phyloP scores from a whole-genome alignment of 2,113 vertebrate genomes.

The Syngnathus scovelli region DNA sequence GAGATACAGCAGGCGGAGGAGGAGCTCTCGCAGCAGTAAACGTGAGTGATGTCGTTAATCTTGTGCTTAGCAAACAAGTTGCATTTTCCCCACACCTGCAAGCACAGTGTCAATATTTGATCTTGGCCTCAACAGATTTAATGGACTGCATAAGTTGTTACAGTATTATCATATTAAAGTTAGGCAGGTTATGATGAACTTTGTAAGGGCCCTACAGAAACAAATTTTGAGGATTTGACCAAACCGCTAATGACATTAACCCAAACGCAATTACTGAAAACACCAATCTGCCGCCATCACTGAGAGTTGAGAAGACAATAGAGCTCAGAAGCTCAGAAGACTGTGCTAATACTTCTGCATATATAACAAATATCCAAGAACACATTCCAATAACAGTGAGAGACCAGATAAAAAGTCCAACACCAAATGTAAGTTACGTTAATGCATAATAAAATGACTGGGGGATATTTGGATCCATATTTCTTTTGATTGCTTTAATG shows the following conservation, averaged over 20 bases:
- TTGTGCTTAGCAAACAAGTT: slow-evolving; percentile 39
- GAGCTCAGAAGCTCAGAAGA: not conserved
- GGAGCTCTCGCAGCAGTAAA: slow-evolving; percentile 75
- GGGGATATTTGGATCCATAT: not conserved
- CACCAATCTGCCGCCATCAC: slow-evolving; percentile 35
- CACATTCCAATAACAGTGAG: slow-evolving; percentile 9
- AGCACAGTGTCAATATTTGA: not conserved
- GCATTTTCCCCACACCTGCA: slow-evolving; percentile 38
- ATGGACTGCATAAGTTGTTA: not conserved
- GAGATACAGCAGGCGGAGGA: slow-evolving; percentile 76
- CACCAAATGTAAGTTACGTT: slow-evolving; percentile 51
- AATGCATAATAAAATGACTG: not conserved
- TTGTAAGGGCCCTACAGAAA: not conserved
- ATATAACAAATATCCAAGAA: slow-evolving; percentile 7
- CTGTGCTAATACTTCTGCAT: not conserved
- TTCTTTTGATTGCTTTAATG: not conserved
- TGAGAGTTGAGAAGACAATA: slow-evolving; percentile 4
- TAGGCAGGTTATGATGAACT: not conserved
- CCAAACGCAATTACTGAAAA: not conserved
- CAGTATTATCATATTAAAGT: not conserved
- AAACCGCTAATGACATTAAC: not conserved
- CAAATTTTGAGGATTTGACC: too few relatives aligned
- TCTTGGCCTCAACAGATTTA: too few relatives aligned
- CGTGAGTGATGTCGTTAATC: slow-evolving; percentile 71
- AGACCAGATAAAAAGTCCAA: slow-evolving; percentile 19